Evolutionary conservation across 1,140 invertebrate species (phyloP), one percentile per base, ranked within the genome.

Genomic region (Homalodisca vitripennis): DNA sequence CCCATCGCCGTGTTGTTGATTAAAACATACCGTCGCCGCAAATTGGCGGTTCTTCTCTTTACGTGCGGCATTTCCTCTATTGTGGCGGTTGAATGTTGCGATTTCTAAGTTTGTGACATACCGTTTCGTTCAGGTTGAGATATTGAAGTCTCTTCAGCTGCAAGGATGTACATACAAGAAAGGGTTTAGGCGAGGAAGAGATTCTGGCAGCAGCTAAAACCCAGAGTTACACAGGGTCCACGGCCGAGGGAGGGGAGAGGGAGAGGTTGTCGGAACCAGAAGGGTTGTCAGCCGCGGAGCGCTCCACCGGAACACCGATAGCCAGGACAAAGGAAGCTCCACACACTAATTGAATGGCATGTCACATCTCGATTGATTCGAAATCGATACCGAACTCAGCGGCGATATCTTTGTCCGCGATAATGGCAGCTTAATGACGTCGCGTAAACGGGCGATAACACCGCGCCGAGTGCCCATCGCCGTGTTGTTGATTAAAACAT

Each of bases 341-440:
- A 31, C 27, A 1, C 60, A 22, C 60, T 63, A 63, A 63, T 63
- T 63, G 60, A 63, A 63, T 63, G 13, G 26, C 60, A 32, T 32
- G 60, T 63, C 60, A 31, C 27, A 63, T 63, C 60, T 63, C 60
- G 60, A 63, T 63, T 63, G 60, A 63, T 63, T 63, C 60, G 60
- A 63, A 63, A 63, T 63, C 60, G 60, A 63, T 63, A 63, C 27
- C 31, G 17, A 22, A 31, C 31, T 27, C 20, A 3, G 55, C 17
- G 17, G 27, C 55, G 55, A 29, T 60, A 63, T 63, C 60, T 63
- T 63, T 63, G 60, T 63, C 20, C 17, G 60, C 30, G 17, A 22
- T 31, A 32, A 63, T 63, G 31, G 31, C 24, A 31, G 55, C 20
- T n/a, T 32, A 20, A 51, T 51, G 48, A 51, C 2, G 34, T 17